Evolutionary conservation across 2,888 invertebrate genomes (phyloP), one percentile per base, ranked within the genome.

Genomic region (Calliopum simillimum): DNA sequence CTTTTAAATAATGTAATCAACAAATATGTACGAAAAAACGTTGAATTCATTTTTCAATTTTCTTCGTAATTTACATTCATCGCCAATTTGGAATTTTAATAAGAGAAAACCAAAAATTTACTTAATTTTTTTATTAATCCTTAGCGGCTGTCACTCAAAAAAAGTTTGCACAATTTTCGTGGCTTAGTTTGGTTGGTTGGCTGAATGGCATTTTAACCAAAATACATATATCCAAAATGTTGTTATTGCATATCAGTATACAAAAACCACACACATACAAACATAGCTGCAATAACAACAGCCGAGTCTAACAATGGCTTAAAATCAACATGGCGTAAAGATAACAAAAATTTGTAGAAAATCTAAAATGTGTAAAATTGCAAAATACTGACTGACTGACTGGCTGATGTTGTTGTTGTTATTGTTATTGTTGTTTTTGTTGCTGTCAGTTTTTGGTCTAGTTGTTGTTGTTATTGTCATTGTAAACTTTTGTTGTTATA

Each of bases 301-400:
- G 33, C 47, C 58, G 59, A 51, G 59, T 16, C 59, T 59, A 16
- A 21, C 53, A 43, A 23, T 13, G 46, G 64, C 67, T 55, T 70
- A 64, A 69, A 69, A 72, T 68, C 65, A 70, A 72, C 67, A 63
- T 68, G 72, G 61, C 72, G 65, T 62, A 68, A 69, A 70, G 72
- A 72, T 72, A 69, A 63, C 46, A 63, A 69, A 66, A 51, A 16
- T 51, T 43, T 53, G 41, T 33, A 41, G 21, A 41, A 53, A 41
- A 16, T 6, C 43, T 62, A 47, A 51, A 64, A 53, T 64, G 16
- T 64, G 51, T 41, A 43, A 64, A 64, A 64, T 53, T 41, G 49
- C 63, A 63, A 33, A 33, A 63, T 49, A 63, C 14, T 63, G 63
- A 49, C 33, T 33, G 33, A 51, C 53, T 64, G n/a, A 53, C 14